Base-by-base conservation (phyloP, 1,140 invertebrate species). In the Asbolus verrucosus region DNA sequence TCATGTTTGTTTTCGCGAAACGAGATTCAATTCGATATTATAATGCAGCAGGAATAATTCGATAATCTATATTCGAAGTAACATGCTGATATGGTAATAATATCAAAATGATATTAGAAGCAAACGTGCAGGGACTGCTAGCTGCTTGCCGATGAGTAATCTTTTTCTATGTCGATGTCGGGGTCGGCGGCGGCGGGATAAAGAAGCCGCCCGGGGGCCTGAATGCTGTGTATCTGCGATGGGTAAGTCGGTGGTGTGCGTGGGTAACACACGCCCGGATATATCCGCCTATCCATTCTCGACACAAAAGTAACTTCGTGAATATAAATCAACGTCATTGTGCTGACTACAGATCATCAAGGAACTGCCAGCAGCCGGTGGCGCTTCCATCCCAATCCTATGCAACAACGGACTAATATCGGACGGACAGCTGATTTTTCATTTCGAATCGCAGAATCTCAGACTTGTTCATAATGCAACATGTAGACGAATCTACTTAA, bases 41-140 rank as follows among this genome's bases (percentile, higher is more conserved):
- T 59, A 73, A 73, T 41, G 46, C 66, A 63, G 70, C 16, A 54
- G 16, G 63, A 73, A 75, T 78, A 76, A 77, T 76, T 74, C 70
- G 72, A 75, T 78, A 78, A 77, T 78, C 73, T 78, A 76, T 77
- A 78, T 78, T 77, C 76, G 65, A 72, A 74, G 75, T 72, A 71
- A 76, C 73, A 73, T 72, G 69, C 73, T 78, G 76, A 78, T 79
- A 79, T 77, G 74, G 78, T 79, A 78, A 78, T 78, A 77, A 79
- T 79, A 78, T 78, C 76, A 77, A 77, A 78, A 79, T 76, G 76
- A 77, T 78, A 78, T 79, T 79, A 78, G 71, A 74, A 67, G 50
- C 36, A 62, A 54, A 76, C 77, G 77, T 78, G 77, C 71, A 19
- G 21, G 39, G 72, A 76, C 70, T 75, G 65, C 69, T 8, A 63